Conservation (phyloP, 2,888 invertebrate genomes). For the Tethea ocularis region DNA sequence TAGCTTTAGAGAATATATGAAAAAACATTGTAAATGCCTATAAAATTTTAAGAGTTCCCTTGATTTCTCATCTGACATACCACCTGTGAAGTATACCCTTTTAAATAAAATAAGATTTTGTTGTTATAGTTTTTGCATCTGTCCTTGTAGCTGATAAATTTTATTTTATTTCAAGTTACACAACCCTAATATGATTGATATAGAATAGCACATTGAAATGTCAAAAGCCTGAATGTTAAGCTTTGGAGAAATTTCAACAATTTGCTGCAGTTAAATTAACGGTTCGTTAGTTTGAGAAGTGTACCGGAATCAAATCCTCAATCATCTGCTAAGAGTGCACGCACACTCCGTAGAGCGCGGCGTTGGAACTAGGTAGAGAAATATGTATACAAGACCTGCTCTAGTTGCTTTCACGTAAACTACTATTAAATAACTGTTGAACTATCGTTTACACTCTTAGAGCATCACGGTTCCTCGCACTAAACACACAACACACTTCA, state of each 20-base stretch:
- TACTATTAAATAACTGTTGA: slow-evolving; percentile 17
- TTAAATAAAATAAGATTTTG: too few species aligned
- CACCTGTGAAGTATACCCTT: too few species aligned
- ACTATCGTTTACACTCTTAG: slow-evolving; percentile 21
- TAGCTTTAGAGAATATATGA: too few species aligned
- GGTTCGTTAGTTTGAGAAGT: slow-evolving; percentile 78
- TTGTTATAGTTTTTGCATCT: too few species aligned
- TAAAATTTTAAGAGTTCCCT: too few species aligned
- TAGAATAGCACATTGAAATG: slow-evolving; percentile 65
- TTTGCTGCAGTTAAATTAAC: slow-evolving; percentile 61
- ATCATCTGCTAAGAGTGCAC: slow-evolving; percentile 59
- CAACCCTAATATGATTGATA: slow-evolving; percentile 56
- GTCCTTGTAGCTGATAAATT: too few species aligned
- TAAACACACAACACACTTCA: slow-evolving; percentile 13
- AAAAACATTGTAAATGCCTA: too few species aligned
- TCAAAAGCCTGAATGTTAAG: slow-evolving; percentile 62
- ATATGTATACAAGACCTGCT: slow-evolving; percentile 35
- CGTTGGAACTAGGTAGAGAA: slow-evolving; percentile 39
- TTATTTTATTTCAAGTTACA: slow-evolving; percentile 24
- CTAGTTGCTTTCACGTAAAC: slow-evolving; percentile 34
- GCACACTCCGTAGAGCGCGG: slow-evolving; percentile 31
- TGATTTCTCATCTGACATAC: too few species aligned
- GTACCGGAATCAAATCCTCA: slow-evolving; percentile 76
- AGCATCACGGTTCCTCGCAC: too few species aligned
- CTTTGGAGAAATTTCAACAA: slow-evolving; percentile 68